A percentile compares a stretch with the other conserved stretches of the same genome.
Evolutionary conservation across 1,140 invertebrate species (phyloP).

Genomic region (Drosophila lini): DNA sequence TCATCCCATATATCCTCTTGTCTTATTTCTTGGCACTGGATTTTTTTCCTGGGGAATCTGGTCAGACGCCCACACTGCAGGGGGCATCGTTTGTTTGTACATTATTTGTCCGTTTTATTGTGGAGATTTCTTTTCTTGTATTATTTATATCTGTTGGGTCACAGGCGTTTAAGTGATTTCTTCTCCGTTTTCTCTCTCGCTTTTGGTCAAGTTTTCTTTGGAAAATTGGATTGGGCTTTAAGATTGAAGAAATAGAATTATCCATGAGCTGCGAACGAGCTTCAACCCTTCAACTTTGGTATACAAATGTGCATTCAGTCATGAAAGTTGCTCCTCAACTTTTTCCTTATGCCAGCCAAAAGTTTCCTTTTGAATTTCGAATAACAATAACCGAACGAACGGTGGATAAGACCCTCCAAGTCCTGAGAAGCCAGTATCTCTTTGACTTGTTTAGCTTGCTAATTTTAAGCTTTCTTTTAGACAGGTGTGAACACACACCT

Average conservation of each 20-base stretch:
- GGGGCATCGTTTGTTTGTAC: constrained; percentile 40
- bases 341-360: constrained; percentile 23
- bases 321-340: constrained; percentile 35
- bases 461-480: constrained; percentile 23
- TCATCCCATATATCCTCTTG: constrained; percentile 27
- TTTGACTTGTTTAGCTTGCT: constrained; percentile 38
- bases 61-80: constrained; percentile 12
- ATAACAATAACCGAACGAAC: constrained; percentile 19
- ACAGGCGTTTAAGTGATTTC: constrained; percentile 57
- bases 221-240: constrained; percentile 22
- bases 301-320: constrained; percentile 32
- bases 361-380: constrained; percentile 23
- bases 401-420: constrained; percentile 7
- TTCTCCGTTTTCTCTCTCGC: neutral
- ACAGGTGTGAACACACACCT: constrained; percentile 39
- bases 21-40: constrained; percentile 25
- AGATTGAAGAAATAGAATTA: constrained; percentile 21
- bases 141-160: constrained; percentile 31
- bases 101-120: constrained; percentile 38
- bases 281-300: constrained; percentile 17
- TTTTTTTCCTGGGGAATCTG: constrained; percentile 17
- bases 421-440: constrained; percentile 1
- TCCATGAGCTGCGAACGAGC: neutral
- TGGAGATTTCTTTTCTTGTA: constrained; percentile 24
- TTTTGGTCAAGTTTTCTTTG: constrained; percentile 8